Evolutionary conservation across 1,140 invertebrate species (phyloP), one percentile per base, ranked within the genome.

Genomic region (Ganaspis sp.): DNA sequence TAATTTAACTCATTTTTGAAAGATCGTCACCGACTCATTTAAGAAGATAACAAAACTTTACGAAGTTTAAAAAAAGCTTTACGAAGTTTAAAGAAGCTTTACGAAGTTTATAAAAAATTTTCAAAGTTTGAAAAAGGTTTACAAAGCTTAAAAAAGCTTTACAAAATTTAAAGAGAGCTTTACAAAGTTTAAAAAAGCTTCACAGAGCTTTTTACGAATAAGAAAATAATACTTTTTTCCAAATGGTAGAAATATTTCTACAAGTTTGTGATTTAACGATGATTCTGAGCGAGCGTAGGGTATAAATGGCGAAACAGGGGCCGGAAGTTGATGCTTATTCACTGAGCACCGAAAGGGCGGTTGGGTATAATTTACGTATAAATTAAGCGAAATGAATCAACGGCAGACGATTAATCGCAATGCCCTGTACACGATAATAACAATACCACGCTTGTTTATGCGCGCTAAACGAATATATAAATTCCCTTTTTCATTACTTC

Each of bases 321-420:
- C 85, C 89, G 90, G 89, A 91, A 90, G 87, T 90, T 87, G 81
- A 88, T 90, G 85, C 87, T 91, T 89, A 90, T 90, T 90, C 89
- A 89, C 87, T 85, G 83, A 87, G 84, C 83, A 89, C 85, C 83
- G 82, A 90, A 88, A 87, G 88, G 88, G 86, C 86, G 87, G 83
- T 85, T 78, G 72, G 75, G 80, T 83, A 86, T 86, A 86, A 84
- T 84, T 86, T 83, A 83, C 82, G 83, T 83, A 86, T 85, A 86
- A 86, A 86, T 85, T 83, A 86, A 85, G 75, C 79, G 74, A 81
- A 84, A 83, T 86, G 85, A 86, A 86, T 86, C 85, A 86, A 86
- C 85, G 83, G 83, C 73, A 80, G 76, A 82, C 85, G 86, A 90
- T 90, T 90, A 90, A 90, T 90, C 85, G 87, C 75, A 82, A 81